Base-by-base conservation (phyloP, 1,140 invertebrate genomes). In the Hyposmocoma kahamanoa region DNA sequence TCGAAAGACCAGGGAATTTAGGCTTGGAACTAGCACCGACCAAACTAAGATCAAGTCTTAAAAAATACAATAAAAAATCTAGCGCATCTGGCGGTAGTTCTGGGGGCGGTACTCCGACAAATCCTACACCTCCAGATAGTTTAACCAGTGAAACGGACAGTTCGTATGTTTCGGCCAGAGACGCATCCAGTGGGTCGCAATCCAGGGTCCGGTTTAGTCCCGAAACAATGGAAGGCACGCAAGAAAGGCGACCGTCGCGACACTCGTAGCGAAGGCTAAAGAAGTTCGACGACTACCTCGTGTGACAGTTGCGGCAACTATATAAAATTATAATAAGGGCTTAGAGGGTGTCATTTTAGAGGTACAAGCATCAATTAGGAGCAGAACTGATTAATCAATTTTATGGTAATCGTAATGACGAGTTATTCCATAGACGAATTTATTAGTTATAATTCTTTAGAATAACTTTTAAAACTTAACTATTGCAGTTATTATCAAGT, bases 101-200 rank as follows among this genome's bases (percentile, higher is more conserved):
- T 0, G 89, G 89, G 0, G 90, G 89, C 0, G 90, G 90, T n/a
- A 95, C 94, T 0, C 93, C 94, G 20, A 95, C 94, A 1, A 95
- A 95, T 83, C 92, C 93, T 1, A 95, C 94, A 1, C 94, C 94
- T 0, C 94, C 94, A 0, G 95, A 96, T 56, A 94, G 93, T 57
- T 67, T 94, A 11, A 93, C 93, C 0, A 95, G 93, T 58, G 94
- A 95, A 42, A 82, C 76, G 43, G 94, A 96, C 57, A 94, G 92
- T 56, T 94, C 93, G 22, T 95, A 95, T 68, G 90, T 94, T 26
- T 96, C 94, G 0, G 94, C 94, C 1, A 91, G 94, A 56, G 94
- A 95, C 58, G 91, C 89, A 41, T 91, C 89, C 3, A 89, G 89
- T 52, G 89, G 90, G 2, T 88, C 87, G 38, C 90, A 90, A 43